A percentile compares a stretch with the other conserved stretches of the same genome.
These are phyloP conservation scores for Lota lota DNA, from an alignment of 2,113 vertebrate species.

Conservation along the genomic window DNA sequence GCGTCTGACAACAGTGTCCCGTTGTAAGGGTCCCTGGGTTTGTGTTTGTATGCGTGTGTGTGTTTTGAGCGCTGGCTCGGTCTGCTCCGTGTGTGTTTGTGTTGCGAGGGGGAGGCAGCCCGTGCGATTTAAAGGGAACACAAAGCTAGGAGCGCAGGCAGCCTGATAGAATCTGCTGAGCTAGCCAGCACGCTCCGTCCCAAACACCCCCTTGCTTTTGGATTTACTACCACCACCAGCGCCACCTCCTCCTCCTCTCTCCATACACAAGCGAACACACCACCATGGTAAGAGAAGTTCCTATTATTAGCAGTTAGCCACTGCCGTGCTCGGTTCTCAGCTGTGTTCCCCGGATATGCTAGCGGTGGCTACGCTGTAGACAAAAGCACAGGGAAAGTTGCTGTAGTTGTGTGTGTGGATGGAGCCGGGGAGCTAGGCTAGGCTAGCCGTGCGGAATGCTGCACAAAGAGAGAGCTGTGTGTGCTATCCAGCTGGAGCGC, in stretches of 20 bases:
- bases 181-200: conserved; percentile 55
- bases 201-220: conserved; percentile 41
- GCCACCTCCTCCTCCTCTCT: conserved; percentile 11
- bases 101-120: conserved; percentile 46
- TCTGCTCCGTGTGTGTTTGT: conserved; percentile 36
- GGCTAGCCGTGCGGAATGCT: conserved; percentile 62
- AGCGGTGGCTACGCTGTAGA: conserved; percentile 30
- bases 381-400: conserved; percentile 65
- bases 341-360: neutral
- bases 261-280: conserved; percentile 23
- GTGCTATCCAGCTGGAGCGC: conserved; percentile 63
- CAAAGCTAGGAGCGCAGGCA: conserved; percentile 65
- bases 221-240: conserved; percentile 44
- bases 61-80: conserved; percentile 4
- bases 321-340: conserved; percentile 36
- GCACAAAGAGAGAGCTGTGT: conserved; percentile 73
- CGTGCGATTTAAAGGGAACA: conserved; percentile 70
- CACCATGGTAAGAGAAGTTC: conserved; percentile 68
- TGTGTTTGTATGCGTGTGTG: conserved; percentile 32
- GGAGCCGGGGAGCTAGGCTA: conserved; percentile 57
- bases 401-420: conserved; percentile 45
- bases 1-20: conserved; percentile 44
- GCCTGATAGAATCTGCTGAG: conserved; percentile 68
- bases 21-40: conserved; percentile 31
- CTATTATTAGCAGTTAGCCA: conserved; percentile 13